Conservation (phyloP, 1,140 invertebrate species). For the Tribolium castaneum region DNA sequence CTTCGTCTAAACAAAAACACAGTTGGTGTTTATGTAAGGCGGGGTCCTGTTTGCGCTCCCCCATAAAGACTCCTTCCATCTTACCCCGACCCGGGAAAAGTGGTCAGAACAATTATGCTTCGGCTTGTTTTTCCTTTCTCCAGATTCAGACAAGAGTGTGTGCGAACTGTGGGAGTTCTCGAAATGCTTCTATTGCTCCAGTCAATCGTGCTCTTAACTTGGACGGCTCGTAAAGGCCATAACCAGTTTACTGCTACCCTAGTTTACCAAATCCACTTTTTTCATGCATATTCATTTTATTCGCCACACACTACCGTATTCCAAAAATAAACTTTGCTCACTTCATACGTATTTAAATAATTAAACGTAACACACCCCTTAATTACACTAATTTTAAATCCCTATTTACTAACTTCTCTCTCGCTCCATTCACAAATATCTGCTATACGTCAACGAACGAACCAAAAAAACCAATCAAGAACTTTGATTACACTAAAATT, state of each 20-base stretch:
- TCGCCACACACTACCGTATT: background rate
- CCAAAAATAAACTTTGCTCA: conserved; percentile 6
- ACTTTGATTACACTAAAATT: no score
- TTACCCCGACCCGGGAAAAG: conserved; percentile 34
- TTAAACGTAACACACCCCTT: background rate
- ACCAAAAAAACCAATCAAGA: background rate
- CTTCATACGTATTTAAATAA: background rate
- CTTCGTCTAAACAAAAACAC: conserved; percentile 47
- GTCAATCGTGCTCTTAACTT: conserved; percentile 44
- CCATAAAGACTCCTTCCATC: conserved; percentile 36
- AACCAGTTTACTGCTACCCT: conserved; percentile 39
- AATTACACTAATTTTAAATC: background rate
- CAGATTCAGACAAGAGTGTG: conserved; percentile 43
- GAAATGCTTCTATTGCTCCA: conserved; percentile 38
- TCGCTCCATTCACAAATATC: no score
- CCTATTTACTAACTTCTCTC: background rate
- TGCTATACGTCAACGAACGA: background rate
- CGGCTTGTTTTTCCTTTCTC: conserved; percentile 44
- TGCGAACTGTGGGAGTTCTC: conserved; percentile 40
- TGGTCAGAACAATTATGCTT: conserved; percentile 50
- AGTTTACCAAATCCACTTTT: conserved; percentile 32
- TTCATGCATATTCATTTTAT: conserved; percentile 37
- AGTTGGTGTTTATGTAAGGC: conserved; percentile 50
- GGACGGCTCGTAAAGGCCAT: conserved; percentile 40
- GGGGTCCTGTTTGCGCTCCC: conserved; percentile 42